Conservation (phyloP, 2,113 vertebrate genomes). For the Percopsis transmontana region DNA sequence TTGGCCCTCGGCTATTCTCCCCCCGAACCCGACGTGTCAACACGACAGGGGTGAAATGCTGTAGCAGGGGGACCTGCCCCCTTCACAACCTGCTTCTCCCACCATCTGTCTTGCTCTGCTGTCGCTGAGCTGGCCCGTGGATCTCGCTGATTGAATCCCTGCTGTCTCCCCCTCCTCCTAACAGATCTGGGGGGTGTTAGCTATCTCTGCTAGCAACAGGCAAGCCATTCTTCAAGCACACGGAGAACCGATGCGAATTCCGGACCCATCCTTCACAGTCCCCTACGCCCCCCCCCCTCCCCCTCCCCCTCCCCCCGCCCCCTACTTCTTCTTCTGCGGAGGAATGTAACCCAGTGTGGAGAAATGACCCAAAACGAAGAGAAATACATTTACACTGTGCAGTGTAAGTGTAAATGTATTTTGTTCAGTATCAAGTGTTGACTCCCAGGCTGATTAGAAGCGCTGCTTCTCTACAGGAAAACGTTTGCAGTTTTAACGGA, state of each 20-base stretch:
- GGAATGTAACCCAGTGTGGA: constrained; percentile 1
- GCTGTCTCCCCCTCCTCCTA: constrained; percentile 19
- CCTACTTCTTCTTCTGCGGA: constrained; percentile 6
- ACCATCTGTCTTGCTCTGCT: constrained; percentile 66
- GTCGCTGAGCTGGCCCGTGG: constrained; percentile 35
- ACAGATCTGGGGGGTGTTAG: constrained; percentile 35
- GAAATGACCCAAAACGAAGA: not conserved
- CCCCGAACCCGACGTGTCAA: constrained; percentile 30
- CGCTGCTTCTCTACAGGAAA: not conserved
- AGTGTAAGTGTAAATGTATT: too few relatives aligned
- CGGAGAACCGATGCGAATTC: constrained; percentile 6
- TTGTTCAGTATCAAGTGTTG: too few relatives aligned
- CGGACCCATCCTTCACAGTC: constrained; percentile 10
- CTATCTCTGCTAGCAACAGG: constrained; percentile 19
- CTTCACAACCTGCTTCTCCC: constrained; percentile 35
- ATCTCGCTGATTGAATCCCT: constrained; percentile 63
- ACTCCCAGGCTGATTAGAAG: not conserved
- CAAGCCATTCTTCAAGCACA: constrained; percentile 18
- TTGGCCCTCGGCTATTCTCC: not conserved
- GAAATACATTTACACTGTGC: not conserved
- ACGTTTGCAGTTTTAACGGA: too few relatives aligned
- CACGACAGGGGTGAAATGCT: constrained; percentile 43
- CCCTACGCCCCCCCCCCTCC: too few relatives aligned
- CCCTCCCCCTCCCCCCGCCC: too few relatives aligned
- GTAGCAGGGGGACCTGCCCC: constrained; percentile 40